Evolutionary conservation across 2,888 invertebrate genomes (phyloP), one percentile per base, ranked within the genome.

Genomic region (Ochropacha duplaris): DNA sequence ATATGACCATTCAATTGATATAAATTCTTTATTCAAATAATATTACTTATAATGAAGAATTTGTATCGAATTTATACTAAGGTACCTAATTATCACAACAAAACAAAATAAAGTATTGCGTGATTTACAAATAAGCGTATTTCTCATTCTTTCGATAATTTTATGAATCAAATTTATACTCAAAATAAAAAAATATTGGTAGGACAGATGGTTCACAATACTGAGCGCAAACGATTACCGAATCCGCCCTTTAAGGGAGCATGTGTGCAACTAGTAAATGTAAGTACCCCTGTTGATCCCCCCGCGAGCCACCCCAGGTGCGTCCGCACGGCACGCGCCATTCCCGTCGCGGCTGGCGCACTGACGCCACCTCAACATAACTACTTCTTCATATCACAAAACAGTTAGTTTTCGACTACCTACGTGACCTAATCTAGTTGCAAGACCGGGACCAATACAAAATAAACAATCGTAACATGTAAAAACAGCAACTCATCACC

Each of bases 251-350:
- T 88, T 85, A 75, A 84, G 87, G 86, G 86, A 85, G 87, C 91
- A 92, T 92, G 92, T 92, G 92, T 92, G 92, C 90, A 92, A 91
- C 86, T 89, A 89, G 90, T 87, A 88, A 87, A 84, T 82, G 90
- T 90, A 91, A 90, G 90, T 92, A 92, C 92, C 92, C 92, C 88
- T 90, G 90, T 89, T 86, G 79, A 88, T 90, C 88, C 91, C 92
- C 92, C 91, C 90, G 85, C 87, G 69, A 75, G 73, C 81, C 81
- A 88, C 90, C 91, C 92, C 92, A 92, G 92, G 92, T 91, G 91
- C 86, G 87, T 68, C 79, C 78, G 81, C 83, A 75, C 80, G 92
- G 92, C 92, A 92, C 91, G 92, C 92, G 92, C 92, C 92, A 92
- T 90, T 92, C 91, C 79, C 79, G 79, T 79, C 85, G 82, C 83